phyloP scores from a whole-genome alignment of 1,140 invertebrate species.

The Eurosta solidaginis region DNA sequence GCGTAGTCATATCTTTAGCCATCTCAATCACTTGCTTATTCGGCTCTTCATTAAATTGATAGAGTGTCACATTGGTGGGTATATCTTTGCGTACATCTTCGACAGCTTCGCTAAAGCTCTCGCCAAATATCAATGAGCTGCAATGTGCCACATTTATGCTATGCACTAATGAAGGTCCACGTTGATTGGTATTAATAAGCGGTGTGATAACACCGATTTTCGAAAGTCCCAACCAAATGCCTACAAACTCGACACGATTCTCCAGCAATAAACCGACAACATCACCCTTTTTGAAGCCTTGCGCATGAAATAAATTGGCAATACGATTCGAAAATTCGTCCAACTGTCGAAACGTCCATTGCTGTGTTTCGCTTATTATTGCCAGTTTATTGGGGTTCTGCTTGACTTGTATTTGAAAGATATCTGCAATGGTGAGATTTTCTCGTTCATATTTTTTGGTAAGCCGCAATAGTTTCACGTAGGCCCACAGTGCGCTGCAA shows the following conservation, averaged over 20 bases:
- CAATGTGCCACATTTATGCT: conserved; percentile 82
- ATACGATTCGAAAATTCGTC: conserved; percentile 86
- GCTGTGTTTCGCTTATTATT: conserved; percentile 76
- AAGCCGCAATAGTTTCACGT: conserved; percentile 69
- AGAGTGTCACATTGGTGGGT: conserved; percentile 68
- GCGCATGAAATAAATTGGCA: conserved; percentile 77
- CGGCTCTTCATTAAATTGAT: conserved; percentile 62
- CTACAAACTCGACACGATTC: conserved; percentile 85
- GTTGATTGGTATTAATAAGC: conserved; percentile 90
- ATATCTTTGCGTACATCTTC: conserved; percentile 59
- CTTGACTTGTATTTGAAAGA: conserved; percentile 73
- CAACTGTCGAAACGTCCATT: conserved; percentile 81
- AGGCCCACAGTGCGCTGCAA: conserved; percentile 70
- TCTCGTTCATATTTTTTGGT: conserved; percentile 66
- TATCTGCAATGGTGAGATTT: conserved; percentile 72
- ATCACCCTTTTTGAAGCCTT: conserved; percentile 85
- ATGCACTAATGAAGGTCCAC: conserved; percentile 79
- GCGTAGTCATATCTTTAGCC: conserved; percentile 47
- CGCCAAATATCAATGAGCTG: conserved; percentile 81
- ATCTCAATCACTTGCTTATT: conserved; percentile 40
- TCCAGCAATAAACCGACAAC: conserved; percentile 89
- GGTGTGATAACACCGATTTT: conserved; percentile 89
- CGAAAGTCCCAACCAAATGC: conserved; percentile 87
- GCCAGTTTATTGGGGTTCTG: conserved; percentile 80
- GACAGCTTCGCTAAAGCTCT: conserved; percentile 52